Percentiles rank a stretch among this genome's conserved stretches.
phyloP scores from a whole-genome alignment of 2,888 invertebrate genomes.

The Argyresthia goedartella region DNA sequence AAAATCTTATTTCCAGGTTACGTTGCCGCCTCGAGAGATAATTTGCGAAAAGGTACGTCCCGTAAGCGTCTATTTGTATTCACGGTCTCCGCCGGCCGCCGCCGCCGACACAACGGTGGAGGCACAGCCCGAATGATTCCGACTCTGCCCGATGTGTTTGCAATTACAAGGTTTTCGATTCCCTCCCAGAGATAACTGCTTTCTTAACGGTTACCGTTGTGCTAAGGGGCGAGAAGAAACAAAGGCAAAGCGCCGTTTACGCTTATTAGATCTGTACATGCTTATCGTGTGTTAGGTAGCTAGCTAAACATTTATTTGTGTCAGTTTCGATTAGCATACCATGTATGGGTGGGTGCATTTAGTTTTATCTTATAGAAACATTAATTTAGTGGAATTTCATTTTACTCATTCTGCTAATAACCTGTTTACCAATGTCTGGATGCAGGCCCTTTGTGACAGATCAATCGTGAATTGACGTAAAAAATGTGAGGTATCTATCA shows the following conservation, averaged over 20 bases:
- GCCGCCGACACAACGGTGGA: slow-evolving; percentile 7
- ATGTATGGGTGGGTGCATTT: neutral
- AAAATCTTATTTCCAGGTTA: slow-evolving; percentile 51
- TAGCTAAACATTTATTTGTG: neutral
- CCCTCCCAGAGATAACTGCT: slow-evolving; percentile 11
- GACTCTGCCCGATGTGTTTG: slow-evolving; percentile 3
- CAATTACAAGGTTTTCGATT: slow-evolving; percentile 12
- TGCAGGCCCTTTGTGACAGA: too few relatives aligned
- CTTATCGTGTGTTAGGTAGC: slow-evolving; percentile 1
- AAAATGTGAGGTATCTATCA: too few relatives aligned
- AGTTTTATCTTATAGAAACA: too few relatives aligned
- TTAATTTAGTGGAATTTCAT: too few relatives aligned
- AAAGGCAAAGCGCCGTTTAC: slow-evolving; percentile 8
- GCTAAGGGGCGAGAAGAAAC: slow-evolving; percentile 3
- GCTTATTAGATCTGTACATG: slow-evolving; percentile 4
- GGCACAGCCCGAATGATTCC: neutral
- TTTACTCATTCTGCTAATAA: too few relatives aligned
- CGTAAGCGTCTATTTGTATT: slow-evolving; percentile 50
- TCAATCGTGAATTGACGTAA: too few relatives aligned
- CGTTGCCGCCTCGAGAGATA: slow-evolving; percentile 47
- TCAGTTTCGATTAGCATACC: neutral
- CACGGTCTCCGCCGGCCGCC: slow-evolving; percentile 25
- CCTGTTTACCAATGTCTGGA: too few relatives aligned
- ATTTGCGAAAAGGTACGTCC: slow-evolving; percentile 56
- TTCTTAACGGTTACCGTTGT: slow-evolving; percentile 8